phyloP scores from a whole-genome alignment of 2,113 vertebrate species.

The Uria aalge region DNA sequence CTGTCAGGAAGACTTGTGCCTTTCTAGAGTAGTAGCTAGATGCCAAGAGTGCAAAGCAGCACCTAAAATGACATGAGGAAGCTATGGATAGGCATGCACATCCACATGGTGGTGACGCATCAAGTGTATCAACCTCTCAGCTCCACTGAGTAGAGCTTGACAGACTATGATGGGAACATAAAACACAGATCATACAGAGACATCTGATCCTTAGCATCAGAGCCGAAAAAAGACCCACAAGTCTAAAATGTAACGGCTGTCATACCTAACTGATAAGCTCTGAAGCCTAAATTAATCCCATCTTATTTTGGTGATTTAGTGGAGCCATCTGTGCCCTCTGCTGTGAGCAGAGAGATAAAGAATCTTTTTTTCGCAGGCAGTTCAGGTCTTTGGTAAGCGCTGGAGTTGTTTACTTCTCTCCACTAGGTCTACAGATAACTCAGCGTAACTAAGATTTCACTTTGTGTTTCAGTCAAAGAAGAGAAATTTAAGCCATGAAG shows the following conservation, averaged over 20 bases:
- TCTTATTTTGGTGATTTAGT: not conserved
- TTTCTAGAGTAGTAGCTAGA: not conserved
- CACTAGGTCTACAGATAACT: not conserved
- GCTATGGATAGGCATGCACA: not conserved
- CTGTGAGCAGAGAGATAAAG: not conserved
- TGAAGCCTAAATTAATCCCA: not conserved
- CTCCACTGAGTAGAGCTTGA: not conserved
- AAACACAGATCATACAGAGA: not conserved
- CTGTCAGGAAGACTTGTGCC: not conserved
- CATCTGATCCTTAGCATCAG: not conserved
- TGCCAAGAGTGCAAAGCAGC: not conserved
- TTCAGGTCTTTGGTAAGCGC: not conserved
- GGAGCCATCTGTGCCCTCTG: not conserved
- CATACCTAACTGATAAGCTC: not conserved
- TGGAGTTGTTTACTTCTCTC: not conserved
- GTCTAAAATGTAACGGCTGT: not conserved
- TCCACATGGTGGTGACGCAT: not conserved
- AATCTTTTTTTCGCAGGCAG: not conserved
- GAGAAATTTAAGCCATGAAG: not conserved
- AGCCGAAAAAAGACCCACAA: not conserved
- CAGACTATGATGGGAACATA: not conserved
- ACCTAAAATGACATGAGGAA: not conserved
- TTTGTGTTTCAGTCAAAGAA: not conserved
- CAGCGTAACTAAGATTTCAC: not conserved
- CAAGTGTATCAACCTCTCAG: not conserved